Base-by-base conservation (phyloP, 2,888 invertebrate species). In the Actias luna region DNA sequence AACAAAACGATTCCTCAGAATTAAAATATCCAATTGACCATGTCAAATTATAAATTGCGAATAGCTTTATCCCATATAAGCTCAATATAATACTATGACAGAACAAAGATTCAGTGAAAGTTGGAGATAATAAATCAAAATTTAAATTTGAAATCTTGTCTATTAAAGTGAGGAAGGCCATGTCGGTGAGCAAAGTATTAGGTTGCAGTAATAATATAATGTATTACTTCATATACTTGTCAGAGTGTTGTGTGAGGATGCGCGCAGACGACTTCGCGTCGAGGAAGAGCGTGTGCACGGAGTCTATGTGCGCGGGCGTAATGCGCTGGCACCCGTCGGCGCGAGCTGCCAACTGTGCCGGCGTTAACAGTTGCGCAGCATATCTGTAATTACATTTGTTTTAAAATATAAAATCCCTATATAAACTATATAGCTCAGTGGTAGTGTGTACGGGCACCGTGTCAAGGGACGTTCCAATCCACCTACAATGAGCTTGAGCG, bases 231-330 rank as follows among this genome's bases (percentile, higher is more conserved):
- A 99, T 98, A 88, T 94, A 99, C 92, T 98, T 98, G 77, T 98
- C 98, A 78, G 96, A 95, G 79, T 98, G 95, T 79, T 98, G 96
- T 0, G 97, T 95, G 61, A 99, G 94, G 78, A 99, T 97, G 84
- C 97, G 97, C 0, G 99, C 98, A 0, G 99, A 99, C 36, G 98
- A 95, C 89, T 99, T 99, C 27, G 99, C 99, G 93, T 99, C 99
- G 67, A 98, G 94, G 93, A 99, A 99, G 22, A 99, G 93, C 36
- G 95, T 92, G 75, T 95, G 95, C 10, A 98, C 96, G 84, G 99
- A 98, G 35, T 95, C 93, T 42, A 99, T 93, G 83, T 99, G 99
- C 64, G 95, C 95, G 66, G 95, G 95, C 27, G 95, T 93, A 67
- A 99, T 97, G 67, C 92, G 93, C 33, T 94, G 91, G 68, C 96